Conservation (phyloP, 2,113 vertebrate species). For the Gopherus evgoodei region DNA sequence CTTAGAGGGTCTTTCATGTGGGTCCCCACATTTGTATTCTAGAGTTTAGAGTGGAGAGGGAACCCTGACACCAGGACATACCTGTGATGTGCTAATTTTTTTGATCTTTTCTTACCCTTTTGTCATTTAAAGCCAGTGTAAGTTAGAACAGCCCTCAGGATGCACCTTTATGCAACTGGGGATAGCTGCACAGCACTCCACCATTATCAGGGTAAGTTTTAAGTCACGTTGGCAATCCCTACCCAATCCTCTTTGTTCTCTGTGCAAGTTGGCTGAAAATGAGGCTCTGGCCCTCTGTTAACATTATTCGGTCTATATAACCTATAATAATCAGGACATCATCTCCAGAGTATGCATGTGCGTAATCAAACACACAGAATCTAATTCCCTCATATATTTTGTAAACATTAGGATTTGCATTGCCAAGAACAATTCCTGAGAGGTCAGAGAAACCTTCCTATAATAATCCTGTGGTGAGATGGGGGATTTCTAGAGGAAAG, state of each 20-base stretch:
- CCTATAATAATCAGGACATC: neutral
- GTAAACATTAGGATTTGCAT: neutral
- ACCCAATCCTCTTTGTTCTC: neutral
- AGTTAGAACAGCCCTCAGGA: neutral
- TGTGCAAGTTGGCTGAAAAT: neutral
- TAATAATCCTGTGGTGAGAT: neutral
- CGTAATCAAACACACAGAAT: neutral
- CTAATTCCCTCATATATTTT: neutral
- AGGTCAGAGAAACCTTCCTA: neutral
- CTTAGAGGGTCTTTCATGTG: too few species aligned
- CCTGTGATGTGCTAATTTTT: neutral
- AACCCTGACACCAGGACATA: neutral
- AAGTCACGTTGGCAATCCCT: neutral
- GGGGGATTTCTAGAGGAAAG: neutral
- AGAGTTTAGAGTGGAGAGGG: too few species aligned
- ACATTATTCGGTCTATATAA: neutral
- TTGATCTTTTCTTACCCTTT: neutral
- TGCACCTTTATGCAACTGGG: neutral
- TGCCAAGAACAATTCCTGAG: neutral
- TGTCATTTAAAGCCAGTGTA: neutral
- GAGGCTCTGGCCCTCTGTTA: neutral
- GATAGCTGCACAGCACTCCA: neutral
- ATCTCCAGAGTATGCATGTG: neutral
- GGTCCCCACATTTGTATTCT: too few species aligned
- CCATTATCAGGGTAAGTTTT: neutral